A percentile compares a stretch with the other conserved stretches of the same genome.
Evolutionary conservation across 53 echinoderm and acorn worm genomes (phyloP).

Genomic region (Holothuria scabra): DNA sequence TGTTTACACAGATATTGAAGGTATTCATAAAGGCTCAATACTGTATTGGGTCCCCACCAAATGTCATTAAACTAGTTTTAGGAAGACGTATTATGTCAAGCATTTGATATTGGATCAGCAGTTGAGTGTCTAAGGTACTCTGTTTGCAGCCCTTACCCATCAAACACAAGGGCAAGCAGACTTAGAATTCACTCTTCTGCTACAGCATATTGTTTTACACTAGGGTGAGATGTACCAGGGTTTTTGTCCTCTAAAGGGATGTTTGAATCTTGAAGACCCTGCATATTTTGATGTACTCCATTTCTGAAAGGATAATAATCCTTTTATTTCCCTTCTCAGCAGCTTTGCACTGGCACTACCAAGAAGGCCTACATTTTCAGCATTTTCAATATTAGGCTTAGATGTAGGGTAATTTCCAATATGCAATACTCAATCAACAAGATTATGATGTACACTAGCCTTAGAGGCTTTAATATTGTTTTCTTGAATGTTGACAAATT

Average conservation of each 20-base stretch:
- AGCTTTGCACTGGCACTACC: too few relatives aligned
- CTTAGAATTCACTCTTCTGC: not conserved
- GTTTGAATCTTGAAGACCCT: too few relatives aligned
- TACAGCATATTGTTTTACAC: not conserved
- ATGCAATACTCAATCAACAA: too few relatives aligned
- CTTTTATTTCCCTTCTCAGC: too few relatives aligned
- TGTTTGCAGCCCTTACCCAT: too few relatives aligned
- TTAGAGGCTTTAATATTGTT: not conserved
- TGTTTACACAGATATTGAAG: not conserved
- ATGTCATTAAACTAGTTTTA: conserved; percentile 34
- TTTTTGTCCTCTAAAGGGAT: not conserved
- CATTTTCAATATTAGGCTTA: too few relatives aligned
- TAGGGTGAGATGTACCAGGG: not conserved
- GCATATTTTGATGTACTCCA: too few relatives aligned
- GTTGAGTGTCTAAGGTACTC: not conserved
- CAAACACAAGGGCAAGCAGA: too few relatives aligned
- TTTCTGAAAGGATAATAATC: too few relatives aligned
- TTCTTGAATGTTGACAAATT: not conserved
- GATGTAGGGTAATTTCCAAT: too few relatives aligned
- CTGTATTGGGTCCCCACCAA: conserved; percentile 42
- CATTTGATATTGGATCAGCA: not conserved
- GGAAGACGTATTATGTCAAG: conserved; percentile 29
- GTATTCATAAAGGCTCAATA: conserved; percentile 8
- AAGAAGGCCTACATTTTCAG: too few relatives aligned
- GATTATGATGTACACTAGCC: not conserved